Conservation (phyloP, 2,797 vertebrate genomes). For the Sitta carolinensis region DNA sequence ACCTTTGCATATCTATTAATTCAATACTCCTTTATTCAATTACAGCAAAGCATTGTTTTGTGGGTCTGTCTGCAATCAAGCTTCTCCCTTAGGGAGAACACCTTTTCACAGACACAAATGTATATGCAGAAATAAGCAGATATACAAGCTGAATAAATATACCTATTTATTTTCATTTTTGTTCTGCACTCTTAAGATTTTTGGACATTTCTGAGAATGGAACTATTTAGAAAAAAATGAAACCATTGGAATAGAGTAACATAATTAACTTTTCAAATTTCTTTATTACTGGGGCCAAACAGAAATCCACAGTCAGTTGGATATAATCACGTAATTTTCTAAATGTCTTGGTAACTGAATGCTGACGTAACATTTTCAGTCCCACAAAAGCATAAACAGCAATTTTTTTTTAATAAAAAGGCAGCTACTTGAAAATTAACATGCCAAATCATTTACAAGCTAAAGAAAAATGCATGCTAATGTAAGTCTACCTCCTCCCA, state of each 20-base stretch:
- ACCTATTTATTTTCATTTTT: not conserved
- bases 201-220: not conserved
- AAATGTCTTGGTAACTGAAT: not conserved
- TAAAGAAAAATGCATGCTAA: not conserved
- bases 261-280: not conserved
- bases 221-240: not conserved
- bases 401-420: not conserved
- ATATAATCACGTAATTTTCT: not conserved
- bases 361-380: not conserved
- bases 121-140: slow-evolving; percentile 4
- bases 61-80: not conserved
- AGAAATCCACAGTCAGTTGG: not conserved
- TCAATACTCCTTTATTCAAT: not conserved
- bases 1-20: not conserved
- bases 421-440: not conserved
- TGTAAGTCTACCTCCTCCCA: not conserved
- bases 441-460: not conserved
- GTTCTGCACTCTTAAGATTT: not conserved
- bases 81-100: not conserved
- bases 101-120: not conserved
- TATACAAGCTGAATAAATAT: not conserved
- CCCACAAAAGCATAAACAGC: not conserved
- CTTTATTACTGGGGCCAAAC: not conserved
- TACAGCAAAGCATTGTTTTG: not conserved
- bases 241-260: not conserved